A percentile compares a stretch with the other conserved stretches of the same genome.
phyloP scores from a whole-genome alignment of 2,113 vertebrate species.

The Mystacornis crossleyi region DNA sequence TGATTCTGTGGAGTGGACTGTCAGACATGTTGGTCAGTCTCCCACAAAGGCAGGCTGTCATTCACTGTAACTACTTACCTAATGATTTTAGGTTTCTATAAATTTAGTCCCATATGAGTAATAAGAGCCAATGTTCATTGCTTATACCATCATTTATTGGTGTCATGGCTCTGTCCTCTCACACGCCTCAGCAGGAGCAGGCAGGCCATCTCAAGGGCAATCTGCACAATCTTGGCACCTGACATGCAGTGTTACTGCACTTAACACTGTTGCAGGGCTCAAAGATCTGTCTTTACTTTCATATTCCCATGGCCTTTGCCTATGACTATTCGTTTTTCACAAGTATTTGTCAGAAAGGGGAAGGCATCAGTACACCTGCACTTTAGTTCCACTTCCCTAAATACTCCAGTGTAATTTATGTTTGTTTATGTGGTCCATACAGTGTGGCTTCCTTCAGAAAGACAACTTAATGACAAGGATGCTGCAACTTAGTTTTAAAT shows the following conservation, averaged over 20 bases:
- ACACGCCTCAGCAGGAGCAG: not conserved
- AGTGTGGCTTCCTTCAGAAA: not conserved
- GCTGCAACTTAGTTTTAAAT: not conserved
- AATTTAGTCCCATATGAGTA: not conserved
- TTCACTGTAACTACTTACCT: not conserved
- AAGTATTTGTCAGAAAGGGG: not conserved
- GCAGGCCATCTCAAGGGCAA: not conserved
- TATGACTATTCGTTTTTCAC: not conserved
- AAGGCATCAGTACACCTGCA: rapidly evolving
- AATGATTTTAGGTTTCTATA: not conserved
- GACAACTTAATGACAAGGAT: not conserved
- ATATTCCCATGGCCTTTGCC: not conserved
- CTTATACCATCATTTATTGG: not conserved
- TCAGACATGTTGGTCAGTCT: not conserved
- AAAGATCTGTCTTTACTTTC: not conserved
- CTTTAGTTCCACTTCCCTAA: constrained; percentile 28
- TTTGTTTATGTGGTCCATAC: constrained; percentile 24
- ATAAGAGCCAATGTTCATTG: not conserved
- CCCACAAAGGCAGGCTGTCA: not conserved
- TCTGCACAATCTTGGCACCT: not conserved
- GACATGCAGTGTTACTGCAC: not conserved
- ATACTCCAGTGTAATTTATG: not conserved
- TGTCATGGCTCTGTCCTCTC: not conserved
- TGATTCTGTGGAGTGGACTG: not conserved
- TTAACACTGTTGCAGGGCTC: not conserved